Base-by-base conservation (phyloP, 2,888 invertebrate species). In the Zele albiditarsus region DNA sequence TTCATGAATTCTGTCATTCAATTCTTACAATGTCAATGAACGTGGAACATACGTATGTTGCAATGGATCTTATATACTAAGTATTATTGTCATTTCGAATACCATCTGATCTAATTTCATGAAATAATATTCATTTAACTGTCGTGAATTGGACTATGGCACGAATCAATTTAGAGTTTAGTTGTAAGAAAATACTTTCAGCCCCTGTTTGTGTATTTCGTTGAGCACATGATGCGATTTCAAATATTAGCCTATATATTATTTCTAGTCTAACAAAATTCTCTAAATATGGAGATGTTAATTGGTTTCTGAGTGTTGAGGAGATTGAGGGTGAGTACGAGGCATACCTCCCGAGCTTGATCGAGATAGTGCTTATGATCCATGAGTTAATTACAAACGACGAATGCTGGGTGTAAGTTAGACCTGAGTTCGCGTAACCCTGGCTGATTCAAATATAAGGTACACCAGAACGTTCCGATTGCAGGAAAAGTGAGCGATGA, bases 401-500 rank as follows among this genome's bases (percentile, higher is more conserved):
- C 68, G 71, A 75, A 49, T 75, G 67, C 38, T 60, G 60, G 60
- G 46, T 49, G 75, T 71, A 67, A 71, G 60, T 71, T 75, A 33
- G 27, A 49, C 60, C 57, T 25, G 38, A 60, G 53, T 71, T 71
- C 33, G 58, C 49, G 63, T 71, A n/a, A 38, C 69, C 31, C 10
- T n/a, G 12, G 42, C 33, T 74, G 69, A 74, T 74, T 62, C 53
- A 25, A 69, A 74, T 74, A 74, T 69, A 53, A 62, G 33, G 31
- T 58, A 68, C 66, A 67, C 65, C 38, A 20, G 53, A 53, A 53
- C 53, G 20, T 20, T 20, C n/a, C 53, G n/a, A 53, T 53, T 20
- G n/a, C 20, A 80, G 77, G 71, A 73, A 76, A 74, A 69, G 74
- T 57, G 31, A 75, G 76, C 77, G 76, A 73, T 71, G 42, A 12